phyloP scores from a whole-genome alignment of 2,888 invertebrate genomes.

The Drosophila setosimentum region DNA sequence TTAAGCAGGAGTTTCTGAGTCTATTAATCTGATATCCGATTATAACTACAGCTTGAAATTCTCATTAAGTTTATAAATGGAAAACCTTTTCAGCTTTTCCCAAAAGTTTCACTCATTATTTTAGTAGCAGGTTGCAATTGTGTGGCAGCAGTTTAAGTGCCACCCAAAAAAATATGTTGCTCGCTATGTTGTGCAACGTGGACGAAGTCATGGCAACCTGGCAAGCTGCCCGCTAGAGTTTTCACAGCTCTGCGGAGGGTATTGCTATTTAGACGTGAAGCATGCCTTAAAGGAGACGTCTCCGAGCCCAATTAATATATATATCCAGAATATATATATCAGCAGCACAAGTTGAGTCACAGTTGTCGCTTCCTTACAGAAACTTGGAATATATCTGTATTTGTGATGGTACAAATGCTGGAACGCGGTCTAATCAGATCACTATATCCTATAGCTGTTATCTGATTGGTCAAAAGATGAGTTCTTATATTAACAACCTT shows the following conservation, averaged over 20 bases:
- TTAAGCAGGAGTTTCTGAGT: background rate
- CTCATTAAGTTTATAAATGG: background rate
- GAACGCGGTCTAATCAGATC: too few relatives aligned
- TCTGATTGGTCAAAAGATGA: too few relatives aligned
- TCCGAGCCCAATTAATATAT: background rate
- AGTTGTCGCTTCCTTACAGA: too few relatives aligned
- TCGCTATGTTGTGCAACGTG: conserved; percentile 61
- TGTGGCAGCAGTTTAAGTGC: conserved; percentile 53
- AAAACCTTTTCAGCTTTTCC: background rate
- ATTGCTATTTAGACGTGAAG: background rate
- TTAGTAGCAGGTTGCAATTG: conserved; percentile 4
- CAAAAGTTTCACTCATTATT: background rate
- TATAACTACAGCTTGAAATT: background rate
- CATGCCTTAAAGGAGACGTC: background rate
- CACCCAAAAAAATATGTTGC: conserved; percentile 7
- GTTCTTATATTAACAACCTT: background rate
- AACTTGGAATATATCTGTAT: too few relatives aligned
- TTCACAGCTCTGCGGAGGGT: background rate
- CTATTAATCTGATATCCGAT: background rate
- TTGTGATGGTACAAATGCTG: too few relatives aligned
- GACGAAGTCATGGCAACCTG: conserved; percentile 65
- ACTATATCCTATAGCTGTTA: too few relatives aligned
- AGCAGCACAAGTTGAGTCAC: background rate
- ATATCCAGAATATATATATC: background rate
- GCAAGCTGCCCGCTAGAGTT: conserved; percentile 14